Base-by-base conservation (phyloP, 1,140 invertebrate species). In the Heliconius nattereri region DNA sequence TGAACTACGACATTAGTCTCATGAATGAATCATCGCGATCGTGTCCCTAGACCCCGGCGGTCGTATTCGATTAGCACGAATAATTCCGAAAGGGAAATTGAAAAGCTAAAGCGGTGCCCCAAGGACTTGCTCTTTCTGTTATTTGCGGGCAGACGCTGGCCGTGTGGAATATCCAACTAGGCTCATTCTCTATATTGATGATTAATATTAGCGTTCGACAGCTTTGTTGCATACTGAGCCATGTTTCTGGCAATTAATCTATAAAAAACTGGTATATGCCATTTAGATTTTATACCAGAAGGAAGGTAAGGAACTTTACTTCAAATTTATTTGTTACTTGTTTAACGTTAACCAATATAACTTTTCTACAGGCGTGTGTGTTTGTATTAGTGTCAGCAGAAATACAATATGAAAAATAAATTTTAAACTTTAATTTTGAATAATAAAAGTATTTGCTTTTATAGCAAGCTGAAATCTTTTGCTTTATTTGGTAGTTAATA, bases 31-130 rank as follows among this genome's bases (percentile, higher is more conserved):
- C 91, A 92, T 92, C 80, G 89, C 86, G 87, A 91, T 87, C 86
- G 86, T 77, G 87, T 87, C 87, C 89, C 88, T 76, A 83, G 86
- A 86, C 85, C 85, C 87, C 89, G 85, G 82, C 86, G 91, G 88
- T 91, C 89, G 91, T 90, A 91, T 92, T 94, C 92, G 92, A 94
- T 94, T 94, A 94, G 91, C 86, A 88, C 90, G 91, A 94, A 93
- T 94, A 92, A 93, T 93, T 92, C 90, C 90, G 90, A 93, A 94
- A 94, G 90, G 92, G 92, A 94, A 93, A 93, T 94, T 93, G 92
- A 94, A 93, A 92, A 93, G 91, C 91, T 92, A 88, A 91, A 91
- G 91, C 89, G 91, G 92, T 92, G 89, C 92, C 91, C 91, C 84
- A 85, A 92, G 92, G 92, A 94, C 88, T 90, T 89, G 90, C 92